Conservation (phyloP, 1,140 invertebrate genomes). For the Drosophila melanica region DNA sequence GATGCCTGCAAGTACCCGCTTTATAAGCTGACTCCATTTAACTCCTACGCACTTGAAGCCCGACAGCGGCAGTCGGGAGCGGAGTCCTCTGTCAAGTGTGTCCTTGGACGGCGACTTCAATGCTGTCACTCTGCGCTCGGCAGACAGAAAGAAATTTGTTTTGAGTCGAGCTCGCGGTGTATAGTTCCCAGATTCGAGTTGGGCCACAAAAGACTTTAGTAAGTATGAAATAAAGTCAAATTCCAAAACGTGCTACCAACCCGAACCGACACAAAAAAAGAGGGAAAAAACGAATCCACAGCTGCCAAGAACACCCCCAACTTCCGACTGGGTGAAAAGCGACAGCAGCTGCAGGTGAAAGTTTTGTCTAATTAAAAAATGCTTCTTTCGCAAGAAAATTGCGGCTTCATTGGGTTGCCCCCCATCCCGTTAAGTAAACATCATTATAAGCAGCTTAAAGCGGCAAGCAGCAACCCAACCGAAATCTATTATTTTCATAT, state of each 20-base stretch:
- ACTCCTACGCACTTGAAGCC: constrained; percentile 53
- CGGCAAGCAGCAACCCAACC: constrained; percentile 5
- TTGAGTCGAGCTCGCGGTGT: constrained; percentile 43
- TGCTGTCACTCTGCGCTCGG: constrained; percentile 47
- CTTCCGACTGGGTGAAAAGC: constrained; percentile 20
- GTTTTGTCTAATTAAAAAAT: constrained; percentile 63
- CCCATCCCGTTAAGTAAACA: neutral
- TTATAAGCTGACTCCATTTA: constrained; percentile 63
- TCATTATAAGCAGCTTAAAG: constrained; percentile 13
- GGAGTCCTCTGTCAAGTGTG: constrained; percentile 41
- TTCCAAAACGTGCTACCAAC: constrained; percentile 42
- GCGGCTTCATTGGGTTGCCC: constrained; percentile 46
- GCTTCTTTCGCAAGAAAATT: constrained; percentile 57
- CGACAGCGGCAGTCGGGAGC: constrained; percentile 11
- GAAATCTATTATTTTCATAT: neutral
- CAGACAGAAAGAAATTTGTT: constrained; percentile 43
- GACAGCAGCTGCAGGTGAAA: constrained; percentile 62
- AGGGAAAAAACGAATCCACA: constrained; percentile 10
- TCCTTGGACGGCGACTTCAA: constrained; percentile 47
- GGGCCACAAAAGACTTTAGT: constrained; percentile 31
- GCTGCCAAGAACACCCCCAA: constrained; percentile 21
- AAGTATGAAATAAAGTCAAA: constrained; percentile 52
- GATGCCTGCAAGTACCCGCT: constrained; percentile 26
- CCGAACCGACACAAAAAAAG: neutral
- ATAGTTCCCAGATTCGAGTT: constrained; percentile 46